Percentiles rank a stretch among this genome's conserved stretches.
Evolutionary conservation across 1,140 invertebrate genomes (phyloP).

Genomic region (Caenorhabditis remanei): DNA sequence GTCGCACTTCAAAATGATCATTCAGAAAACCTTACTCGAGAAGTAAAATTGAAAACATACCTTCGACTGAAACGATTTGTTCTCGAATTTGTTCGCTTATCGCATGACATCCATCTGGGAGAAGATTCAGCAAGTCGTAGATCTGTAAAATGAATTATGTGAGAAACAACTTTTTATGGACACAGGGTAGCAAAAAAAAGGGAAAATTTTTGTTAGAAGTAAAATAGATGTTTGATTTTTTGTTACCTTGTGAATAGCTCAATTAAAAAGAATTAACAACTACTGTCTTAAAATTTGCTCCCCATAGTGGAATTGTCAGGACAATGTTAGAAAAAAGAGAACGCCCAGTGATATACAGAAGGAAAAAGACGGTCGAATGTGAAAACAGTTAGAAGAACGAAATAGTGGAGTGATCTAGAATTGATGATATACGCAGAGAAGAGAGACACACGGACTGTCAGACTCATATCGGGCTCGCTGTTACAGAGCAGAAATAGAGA

Average conservation of each 20-base stretch:
- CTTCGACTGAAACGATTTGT: constrained; percentile 44
- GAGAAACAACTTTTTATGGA: neutral
- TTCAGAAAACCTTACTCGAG: neutral
- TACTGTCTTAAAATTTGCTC: too few relatives aligned
- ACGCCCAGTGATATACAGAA: neutral
- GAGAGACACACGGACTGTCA: neutral
- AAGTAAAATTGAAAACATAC: constrained; percentile 1
- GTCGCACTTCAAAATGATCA: neutral
- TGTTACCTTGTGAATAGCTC: too few relatives aligned
- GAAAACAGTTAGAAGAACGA: neutral
- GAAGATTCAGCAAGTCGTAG: constrained; percentile 49
- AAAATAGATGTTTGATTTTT: too few relatives aligned
- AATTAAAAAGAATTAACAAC: too few relatives aligned
- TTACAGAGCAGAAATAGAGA: too few relatives aligned
- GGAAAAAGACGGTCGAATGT: neutral
- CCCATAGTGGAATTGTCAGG: too few relatives aligned
- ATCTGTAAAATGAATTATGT: constrained; percentile 36
- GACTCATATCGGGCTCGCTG: too few relatives aligned
- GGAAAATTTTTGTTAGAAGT: too few relatives aligned
- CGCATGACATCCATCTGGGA: constrained; percentile 9
- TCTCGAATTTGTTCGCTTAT: constrained; percentile 48
- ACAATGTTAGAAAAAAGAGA: too few relatives aligned
- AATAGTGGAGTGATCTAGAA: neutral
- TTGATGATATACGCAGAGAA: neutral
- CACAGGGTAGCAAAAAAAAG: too few relatives aligned